phyloP scores from a whole-genome alignment of 2,113 vertebrate genomes.

The Clarias magur region DNA sequence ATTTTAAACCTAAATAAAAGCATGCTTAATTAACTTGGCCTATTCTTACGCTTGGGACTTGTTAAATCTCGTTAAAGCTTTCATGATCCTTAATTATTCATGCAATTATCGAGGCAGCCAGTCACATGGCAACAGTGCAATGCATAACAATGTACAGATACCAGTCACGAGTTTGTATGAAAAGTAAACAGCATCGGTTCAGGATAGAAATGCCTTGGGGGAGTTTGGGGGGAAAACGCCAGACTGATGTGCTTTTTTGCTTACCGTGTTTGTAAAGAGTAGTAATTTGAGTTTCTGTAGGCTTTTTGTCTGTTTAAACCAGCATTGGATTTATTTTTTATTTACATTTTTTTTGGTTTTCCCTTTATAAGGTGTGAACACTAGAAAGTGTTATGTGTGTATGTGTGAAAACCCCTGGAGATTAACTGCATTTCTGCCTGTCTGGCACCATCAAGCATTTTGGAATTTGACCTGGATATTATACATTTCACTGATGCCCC shows the following conservation, averaged over 20 bases:
- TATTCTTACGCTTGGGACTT: neutral
- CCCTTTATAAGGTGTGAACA: neutral
- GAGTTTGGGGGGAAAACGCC: neutral
- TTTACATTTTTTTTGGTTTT: neutral
- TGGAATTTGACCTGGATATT: neutral
- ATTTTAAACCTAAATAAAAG: neutral
- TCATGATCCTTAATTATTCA: neutral
- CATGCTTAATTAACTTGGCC: neutral
- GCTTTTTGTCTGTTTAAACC: neutral
- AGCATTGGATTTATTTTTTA: neutral
- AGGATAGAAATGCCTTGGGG: neutral
- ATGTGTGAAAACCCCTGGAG: neutral
- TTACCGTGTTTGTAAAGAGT: neutral
- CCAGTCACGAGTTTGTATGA: neutral
- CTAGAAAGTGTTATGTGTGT: neutral
- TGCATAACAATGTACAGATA: neutral
- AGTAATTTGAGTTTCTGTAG: neutral
- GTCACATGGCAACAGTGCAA: neutral
- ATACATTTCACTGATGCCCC: neutral
- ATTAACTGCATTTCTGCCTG: neutral
- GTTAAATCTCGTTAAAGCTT: neutral
- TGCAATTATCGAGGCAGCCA: neutral
- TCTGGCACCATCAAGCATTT: neutral
- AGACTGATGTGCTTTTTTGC: neutral
- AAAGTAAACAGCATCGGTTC: neutral